Evolutionary conservation across 1,140 invertebrate genomes (phyloP).

Genomic region (Platyscapa corneri): DNA sequence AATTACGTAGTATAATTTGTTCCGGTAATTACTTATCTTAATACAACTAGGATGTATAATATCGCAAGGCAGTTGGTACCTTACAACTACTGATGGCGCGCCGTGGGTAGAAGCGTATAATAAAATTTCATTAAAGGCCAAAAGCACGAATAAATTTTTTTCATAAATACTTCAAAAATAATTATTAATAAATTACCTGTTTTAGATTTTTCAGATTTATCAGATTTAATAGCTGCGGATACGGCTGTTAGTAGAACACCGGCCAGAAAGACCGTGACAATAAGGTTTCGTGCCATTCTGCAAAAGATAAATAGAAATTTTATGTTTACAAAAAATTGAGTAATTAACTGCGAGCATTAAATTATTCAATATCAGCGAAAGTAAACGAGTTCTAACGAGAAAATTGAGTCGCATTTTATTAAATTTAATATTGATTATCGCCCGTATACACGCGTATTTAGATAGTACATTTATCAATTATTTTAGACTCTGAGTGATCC

Average conservation of each 20-base stretch:
- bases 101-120: neutral
- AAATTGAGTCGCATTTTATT: neutral
- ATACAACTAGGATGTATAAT: neutral
- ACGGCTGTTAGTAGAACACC: neutral
- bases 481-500: neutral
- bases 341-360: neutral
- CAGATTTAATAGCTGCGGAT: neutral
- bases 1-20: conserved; percentile 34
- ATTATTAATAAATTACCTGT: neutral
- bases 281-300: conserved; percentile 25
- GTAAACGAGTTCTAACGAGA: neutral
- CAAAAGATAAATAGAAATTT: neutral
- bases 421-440: neutral
- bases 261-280: neutral
- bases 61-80: neutral
- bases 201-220: neutral
- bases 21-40: conserved; percentile 28
- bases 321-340: neutral
- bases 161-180: neutral
- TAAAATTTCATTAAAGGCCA: neutral
- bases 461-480: neutral
- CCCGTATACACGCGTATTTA: neutral
- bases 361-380: neutral
- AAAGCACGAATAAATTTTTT: neutral
- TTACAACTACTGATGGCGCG: neutral